Base-by-base conservation (phyloP, 2,888 invertebrate species). In the Andrena bucephala region DNA sequence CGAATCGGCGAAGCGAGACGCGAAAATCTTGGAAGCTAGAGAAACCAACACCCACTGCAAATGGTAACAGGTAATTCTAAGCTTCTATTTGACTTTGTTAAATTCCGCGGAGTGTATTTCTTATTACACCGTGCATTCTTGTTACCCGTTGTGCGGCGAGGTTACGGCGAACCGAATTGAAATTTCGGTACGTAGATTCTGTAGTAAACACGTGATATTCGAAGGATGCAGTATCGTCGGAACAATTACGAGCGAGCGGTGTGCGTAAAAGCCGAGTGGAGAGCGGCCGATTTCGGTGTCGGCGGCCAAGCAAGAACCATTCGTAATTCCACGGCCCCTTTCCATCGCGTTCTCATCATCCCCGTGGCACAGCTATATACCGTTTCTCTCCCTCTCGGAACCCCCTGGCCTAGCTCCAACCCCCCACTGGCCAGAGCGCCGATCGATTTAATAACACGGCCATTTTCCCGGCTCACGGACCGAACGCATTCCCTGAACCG, bases 401-500 rank as follows among this genome's bases (percentile, higher is more conserved):
- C 87, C 85, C 86, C 89, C 90, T 90, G 89, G 87, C 89, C 87
- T 86, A 83, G 87, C 89, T 88, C 88, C 90, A 86, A 87, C 83
- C 89, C 87, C 79, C 85, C 85, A 85, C 87, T 86, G 89, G 87
- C 90, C 89, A 89, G 90, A 89, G 85, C 90, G 82, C 83, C 92
- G 92, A 93, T 93, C 92, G 93, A 93, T 93, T 93, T 93, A 92
- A 93, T 92, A 92, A 93, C 91, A 92, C 92, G 91, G 92, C 93
- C 93, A 92, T 93, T 93, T 93, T 93, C 91, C 90, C 89, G 85
- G 86, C 87, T 90, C 85, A 84, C 88, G 83, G 82, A 84, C 87
- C 87, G 85, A 90, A 89, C 89, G 86, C 91, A 85, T 87, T 89
- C 89, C 82, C 84, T 66, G 80, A 66, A 70, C 74, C 81, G 73